Percentiles rank a stretch among this genome's conserved stretches.
Conservation (phyloP, 2,113 vertebrate genomes). For the Onychorhynchus coronatus region DNA sequence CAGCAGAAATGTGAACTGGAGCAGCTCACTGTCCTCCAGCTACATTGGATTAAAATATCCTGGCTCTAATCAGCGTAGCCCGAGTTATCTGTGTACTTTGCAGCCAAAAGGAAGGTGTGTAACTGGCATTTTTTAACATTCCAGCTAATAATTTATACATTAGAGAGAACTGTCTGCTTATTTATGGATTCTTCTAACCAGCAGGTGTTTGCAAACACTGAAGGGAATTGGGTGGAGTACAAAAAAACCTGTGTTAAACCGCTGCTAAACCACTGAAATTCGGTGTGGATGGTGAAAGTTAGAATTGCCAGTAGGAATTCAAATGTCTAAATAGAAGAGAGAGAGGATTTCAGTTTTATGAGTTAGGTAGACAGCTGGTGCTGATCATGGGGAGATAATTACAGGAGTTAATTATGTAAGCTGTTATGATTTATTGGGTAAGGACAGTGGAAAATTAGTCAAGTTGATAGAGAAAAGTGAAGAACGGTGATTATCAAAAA, state of each 20-base stretch:
- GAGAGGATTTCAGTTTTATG: not conserved
- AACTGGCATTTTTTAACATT: not conserved
- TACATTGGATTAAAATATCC: not conserved
- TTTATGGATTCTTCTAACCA: not conserved
- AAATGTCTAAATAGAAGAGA: not conserved
- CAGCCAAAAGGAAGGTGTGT: not conserved
- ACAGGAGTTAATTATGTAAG: conserved; percentile 18
- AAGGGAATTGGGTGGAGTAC: not conserved
- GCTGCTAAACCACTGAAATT: not conserved
- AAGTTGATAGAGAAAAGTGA: not conserved
- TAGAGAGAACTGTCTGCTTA: not conserved
- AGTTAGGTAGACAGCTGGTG: conserved; percentile 24
- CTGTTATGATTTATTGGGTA: conserved; percentile 14
- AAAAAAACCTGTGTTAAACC: not conserved
- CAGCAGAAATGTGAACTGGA: not conserved
- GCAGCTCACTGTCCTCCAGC: not conserved
- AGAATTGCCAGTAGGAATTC: not conserved
- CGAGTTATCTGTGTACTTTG: not conserved
- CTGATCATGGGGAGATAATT: not conserved
- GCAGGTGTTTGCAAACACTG: not conserved
- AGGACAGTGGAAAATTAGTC: conserved; percentile 2
- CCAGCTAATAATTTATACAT: conserved; percentile 2
- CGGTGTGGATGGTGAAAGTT: not conserved
- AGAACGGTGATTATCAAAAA: not conserved
- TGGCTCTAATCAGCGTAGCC: not conserved